Conservation (phyloP, 2,888 invertebrate species). For the Agonopterix heracliana region DNA sequence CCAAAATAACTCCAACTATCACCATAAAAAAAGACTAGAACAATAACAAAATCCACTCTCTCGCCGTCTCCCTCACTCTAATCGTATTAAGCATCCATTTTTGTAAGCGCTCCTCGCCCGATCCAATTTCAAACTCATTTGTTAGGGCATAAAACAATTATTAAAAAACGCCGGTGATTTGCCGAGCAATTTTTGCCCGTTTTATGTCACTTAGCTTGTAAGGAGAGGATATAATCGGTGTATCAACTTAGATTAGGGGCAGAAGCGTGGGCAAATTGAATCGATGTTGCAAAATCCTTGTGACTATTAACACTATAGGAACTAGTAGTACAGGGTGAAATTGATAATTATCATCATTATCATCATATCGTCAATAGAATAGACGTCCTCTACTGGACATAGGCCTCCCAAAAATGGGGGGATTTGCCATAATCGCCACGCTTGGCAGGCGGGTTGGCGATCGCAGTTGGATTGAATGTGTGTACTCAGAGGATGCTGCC, state of each 20-base stretch:
- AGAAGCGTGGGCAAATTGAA: background rate
- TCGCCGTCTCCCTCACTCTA: conserved; percentile 67
- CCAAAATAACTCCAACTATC: conserved; percentile 14
- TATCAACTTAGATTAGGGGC: background rate
- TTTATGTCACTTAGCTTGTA: conserved; percentile 54
- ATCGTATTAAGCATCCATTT: conserved; percentile 82
- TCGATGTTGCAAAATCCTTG: too few relatives aligned
- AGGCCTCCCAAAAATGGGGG: too few relatives aligned
- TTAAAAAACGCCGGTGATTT: conserved; percentile 74
- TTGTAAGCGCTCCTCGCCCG: conserved; percentile 75
- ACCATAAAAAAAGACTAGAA: conserved; percentile 9
- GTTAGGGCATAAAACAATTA: conserved; percentile 76
- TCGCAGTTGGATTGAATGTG: too few relatives aligned
- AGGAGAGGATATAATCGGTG: background rate
- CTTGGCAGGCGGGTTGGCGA: too few relatives aligned
- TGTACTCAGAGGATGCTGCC: too few relatives aligned
- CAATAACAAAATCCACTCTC: conserved; percentile 19
- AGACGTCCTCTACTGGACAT: too few relatives aligned
- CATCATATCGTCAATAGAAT: too few relatives aligned
- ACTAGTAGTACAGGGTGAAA: too few relatives aligned
- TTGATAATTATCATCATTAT: too few relatives aligned
- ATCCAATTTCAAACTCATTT: conserved; percentile 83
- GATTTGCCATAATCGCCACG: too few relatives aligned
- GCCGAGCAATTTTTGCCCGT: conserved; percentile 61
- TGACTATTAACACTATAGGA: too few relatives aligned